A percentile compares a stretch with the other conserved stretches of the same genome.
These are phyloP conservation scores for Diaprepes abbreviatus DNA, from an alignment of 2,888 invertebrate species.

Conservation along the genomic window DNA sequence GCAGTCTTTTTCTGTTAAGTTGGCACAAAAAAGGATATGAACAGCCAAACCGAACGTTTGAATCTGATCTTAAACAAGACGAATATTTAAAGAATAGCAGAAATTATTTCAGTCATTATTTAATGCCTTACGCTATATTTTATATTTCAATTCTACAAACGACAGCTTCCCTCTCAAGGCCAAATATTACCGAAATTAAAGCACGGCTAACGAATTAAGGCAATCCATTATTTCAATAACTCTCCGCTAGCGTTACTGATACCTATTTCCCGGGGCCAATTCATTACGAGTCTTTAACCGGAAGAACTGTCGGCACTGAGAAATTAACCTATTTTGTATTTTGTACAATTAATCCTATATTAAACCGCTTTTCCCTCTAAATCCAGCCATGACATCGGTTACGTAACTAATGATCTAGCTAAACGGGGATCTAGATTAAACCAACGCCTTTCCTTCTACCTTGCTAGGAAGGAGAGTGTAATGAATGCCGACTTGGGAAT, in stretches of 20 bases:
- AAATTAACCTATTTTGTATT: slow-evolving; percentile 52
- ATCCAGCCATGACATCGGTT: slow-evolving; percentile 51
- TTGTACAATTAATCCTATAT: slow-evolving; percentile 51
- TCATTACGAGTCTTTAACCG: slow-evolving; percentile 42
- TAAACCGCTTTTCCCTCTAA: slow-evolving; percentile 49
- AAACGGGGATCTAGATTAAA: slow-evolving; percentile 51
- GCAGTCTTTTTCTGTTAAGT: too few species aligned
- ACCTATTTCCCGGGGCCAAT: slow-evolving; percentile 41
- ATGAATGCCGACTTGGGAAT: slow-evolving; percentile 35
- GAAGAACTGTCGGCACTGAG: slow-evolving; percentile 51
- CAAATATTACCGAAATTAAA: slow-evolving; percentile 25
- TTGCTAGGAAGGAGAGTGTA: slow-evolving; percentile 30
- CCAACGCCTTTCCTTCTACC: slow-evolving; percentile 37
- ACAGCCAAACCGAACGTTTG: too few species aligned
- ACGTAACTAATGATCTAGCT: slow-evolving; percentile 50
- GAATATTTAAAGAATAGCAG: too few species aligned
- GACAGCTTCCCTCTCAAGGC: not conserved
- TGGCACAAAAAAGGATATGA: too few species aligned
- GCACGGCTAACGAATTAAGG: slow-evolving; percentile 17
- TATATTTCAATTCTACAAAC: not conserved
- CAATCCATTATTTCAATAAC: slow-evolving; percentile 34
- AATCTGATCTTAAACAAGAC: too few species aligned
- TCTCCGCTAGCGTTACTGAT: slow-evolving; percentile 32
- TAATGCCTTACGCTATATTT: too few species aligned
- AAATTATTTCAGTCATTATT: too few species aligned